Evolutionary conservation across 1,140 invertebrate species (phyloP).

Genomic region (Trichonephila clavata): DNA sequence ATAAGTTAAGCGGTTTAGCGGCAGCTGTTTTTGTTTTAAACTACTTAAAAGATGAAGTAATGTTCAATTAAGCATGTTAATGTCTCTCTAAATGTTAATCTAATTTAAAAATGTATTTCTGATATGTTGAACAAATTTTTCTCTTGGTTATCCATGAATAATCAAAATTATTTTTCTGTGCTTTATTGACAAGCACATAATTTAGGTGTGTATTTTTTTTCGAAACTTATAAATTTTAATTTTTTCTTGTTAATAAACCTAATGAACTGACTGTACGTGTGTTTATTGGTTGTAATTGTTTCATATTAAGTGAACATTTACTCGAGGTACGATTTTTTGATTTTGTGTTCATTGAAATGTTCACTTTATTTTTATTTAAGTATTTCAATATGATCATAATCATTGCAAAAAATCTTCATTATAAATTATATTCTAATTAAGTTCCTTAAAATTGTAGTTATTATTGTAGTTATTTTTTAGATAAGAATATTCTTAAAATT

Average conservation of each 20-base stretch:
- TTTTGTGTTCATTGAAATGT: no score
- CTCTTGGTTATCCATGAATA: not conserved
- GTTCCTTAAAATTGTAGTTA: no score
- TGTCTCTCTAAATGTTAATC: not conserved
- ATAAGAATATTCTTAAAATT: no score
- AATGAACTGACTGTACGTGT: no score
- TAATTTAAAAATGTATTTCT: not conserved
- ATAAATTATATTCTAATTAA: no score
- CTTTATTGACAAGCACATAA: slow-evolving; percentile 35
- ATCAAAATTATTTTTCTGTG: not conserved
- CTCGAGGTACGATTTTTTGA: no score
- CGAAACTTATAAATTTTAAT: not conserved
- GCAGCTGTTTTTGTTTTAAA: slow-evolving; percentile 64
- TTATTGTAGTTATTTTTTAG: no score
- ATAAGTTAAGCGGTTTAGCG: slow-evolving; percentile 65
- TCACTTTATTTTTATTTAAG: no score
- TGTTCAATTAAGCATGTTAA: not conserved
- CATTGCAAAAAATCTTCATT: no score
- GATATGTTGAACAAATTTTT: not conserved
- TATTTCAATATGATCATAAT: no score
- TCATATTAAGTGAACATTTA: no score
- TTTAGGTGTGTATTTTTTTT: slow-evolving; percentile 15
- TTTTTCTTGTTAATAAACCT: not conserved
- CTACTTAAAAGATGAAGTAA: not conserved
- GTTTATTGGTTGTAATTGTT: no score